Conservation (phyloP, 2,888 invertebrate genomes). For the Cataglyphis livida region DNA sequence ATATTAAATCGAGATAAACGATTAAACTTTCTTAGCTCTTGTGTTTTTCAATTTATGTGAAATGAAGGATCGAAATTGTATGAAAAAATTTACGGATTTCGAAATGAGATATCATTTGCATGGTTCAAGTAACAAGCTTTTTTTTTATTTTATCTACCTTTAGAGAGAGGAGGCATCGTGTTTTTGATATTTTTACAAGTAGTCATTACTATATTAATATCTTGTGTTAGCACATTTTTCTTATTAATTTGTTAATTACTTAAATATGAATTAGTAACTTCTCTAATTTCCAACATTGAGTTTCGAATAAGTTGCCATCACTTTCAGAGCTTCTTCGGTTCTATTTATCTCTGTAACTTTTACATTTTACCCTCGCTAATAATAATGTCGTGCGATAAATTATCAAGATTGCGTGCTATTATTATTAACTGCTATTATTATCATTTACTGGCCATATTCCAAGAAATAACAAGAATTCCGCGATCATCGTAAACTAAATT, state of each 20-base stretch:
- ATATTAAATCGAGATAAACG: background rate
- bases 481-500: constrained; percentile 31
- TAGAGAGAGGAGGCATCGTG: background rate
- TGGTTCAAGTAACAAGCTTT: background rate
- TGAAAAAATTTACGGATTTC: background rate
- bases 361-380: background rate
- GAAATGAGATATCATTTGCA: background rate
- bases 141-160: background rate
- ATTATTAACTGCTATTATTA: constrained; percentile 17
- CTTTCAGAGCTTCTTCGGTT: background rate
- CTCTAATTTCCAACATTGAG: background rate
- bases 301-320: background rate
- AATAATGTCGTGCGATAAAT: background rate
- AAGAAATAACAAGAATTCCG: constrained; percentile 28
- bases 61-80: background rate
- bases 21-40: background rate
- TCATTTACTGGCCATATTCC: background rate
- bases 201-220: too few species aligned
- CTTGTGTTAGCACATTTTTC: background rate
- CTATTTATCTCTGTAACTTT: background rate
- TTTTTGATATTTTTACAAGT: too few species aligned
- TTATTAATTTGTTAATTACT: background rate
- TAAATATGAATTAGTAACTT: background rate
- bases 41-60: background rate
- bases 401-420: background rate